Evolutionary conservation across 2,888 invertebrate species (phyloP).

Genomic region (Oscheius sp.): DNA sequence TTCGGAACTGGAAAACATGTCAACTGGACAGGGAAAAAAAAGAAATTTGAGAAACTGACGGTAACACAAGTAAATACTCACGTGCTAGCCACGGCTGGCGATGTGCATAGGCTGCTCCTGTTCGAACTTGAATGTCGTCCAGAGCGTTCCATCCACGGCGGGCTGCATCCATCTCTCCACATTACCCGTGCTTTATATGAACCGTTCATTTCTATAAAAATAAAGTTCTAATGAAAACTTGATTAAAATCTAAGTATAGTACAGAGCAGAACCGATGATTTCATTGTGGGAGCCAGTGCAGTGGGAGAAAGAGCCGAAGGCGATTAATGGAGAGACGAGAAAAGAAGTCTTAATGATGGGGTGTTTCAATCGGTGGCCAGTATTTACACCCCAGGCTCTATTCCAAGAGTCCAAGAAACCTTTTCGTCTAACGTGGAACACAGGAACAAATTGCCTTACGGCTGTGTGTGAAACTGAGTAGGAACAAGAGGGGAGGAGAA

Average conservation of each 20-base stretch:
- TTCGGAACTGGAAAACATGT: constrained; percentile 51
- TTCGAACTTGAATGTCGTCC: constrained; percentile 25
- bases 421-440: background rate
- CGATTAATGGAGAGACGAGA: constrained; percentile 20
- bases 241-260: background rate
- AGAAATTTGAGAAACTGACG: background rate
- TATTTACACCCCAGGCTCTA: constrained; percentile 1
- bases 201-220: constrained; percentile 54
- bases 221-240: background rate
- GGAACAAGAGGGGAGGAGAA: background rate
- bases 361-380: background rate
- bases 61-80: constrained; percentile 37
- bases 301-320: constrained; percentile 15
- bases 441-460: background rate
- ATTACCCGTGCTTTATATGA: constrained; percentile 51
- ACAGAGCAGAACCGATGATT: constrained; percentile 8
- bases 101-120: constrained; percentile 52
- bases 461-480: background rate
- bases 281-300: constrained; percentile 15
- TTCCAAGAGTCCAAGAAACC: background rate
- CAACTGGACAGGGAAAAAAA: background rate
- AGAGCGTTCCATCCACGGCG: constrained; percentile 59
- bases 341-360: background rate
- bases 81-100: constrained; percentile 54
- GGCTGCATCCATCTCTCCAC: constrained; percentile 52